Conservation (phyloP, 2,888 invertebrate genomes). For the Chironomus riparius region DNA sequence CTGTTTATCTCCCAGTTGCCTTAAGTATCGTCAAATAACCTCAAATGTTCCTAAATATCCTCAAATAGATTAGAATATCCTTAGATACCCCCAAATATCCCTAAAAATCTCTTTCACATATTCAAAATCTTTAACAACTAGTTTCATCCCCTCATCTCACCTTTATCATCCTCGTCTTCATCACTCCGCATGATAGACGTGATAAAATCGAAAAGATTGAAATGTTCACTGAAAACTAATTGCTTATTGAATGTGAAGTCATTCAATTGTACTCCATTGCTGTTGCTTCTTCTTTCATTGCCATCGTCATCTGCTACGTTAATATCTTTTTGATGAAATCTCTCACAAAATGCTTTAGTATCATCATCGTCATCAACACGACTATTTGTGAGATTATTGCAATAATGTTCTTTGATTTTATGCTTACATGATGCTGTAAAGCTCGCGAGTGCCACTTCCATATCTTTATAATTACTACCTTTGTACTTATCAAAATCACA, state of each 20-base stretch:
- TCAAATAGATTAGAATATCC: no score
- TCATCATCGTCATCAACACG: no score
- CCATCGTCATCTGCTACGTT: not conserved
- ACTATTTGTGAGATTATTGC: not conserved
- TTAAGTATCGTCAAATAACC: no score
- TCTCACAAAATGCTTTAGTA: no score
- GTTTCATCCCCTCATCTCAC: not conserved
- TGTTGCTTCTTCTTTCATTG: not conserved
- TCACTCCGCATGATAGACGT: conserved; percentile 23
- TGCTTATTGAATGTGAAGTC: conserved; percentile 22
- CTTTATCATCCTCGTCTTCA: conserved; percentile 27
- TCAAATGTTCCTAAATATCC: no score
- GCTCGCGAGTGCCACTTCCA: not conserved
- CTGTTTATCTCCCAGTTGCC: no score
- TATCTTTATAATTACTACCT: not conserved
- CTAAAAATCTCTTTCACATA: no score
- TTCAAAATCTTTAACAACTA: no score
- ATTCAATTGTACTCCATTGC: not conserved
- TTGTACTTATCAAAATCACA: not conserved
- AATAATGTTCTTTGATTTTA: conserved; percentile 18
- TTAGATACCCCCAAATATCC: no score
- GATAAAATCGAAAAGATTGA: conserved; percentile 41
- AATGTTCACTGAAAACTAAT: conserved; percentile 34
- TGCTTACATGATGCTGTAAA: not conserved
- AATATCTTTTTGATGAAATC: no score